Evolutionary conservation across 1,140 invertebrate genomes (phyloP).

Genomic region (Antheraea mylitta): DNA sequence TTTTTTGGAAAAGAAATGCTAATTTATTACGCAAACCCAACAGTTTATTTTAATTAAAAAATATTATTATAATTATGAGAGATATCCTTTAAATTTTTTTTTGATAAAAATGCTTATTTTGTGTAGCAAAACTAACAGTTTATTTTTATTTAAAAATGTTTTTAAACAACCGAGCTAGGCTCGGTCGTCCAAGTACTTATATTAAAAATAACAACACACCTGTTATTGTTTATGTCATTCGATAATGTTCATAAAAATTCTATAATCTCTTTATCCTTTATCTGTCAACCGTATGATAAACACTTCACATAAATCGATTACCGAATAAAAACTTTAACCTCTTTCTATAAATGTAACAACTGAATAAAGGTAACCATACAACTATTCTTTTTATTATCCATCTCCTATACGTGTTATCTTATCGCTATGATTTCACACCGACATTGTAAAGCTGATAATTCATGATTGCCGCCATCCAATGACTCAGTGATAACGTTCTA

Average conservation of each 20-base stretch:
- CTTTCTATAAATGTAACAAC: not conserved
- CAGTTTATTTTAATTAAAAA: no score
- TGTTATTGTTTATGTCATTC: not conserved
- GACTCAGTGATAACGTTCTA: not conserved
- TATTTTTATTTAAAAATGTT: no score
- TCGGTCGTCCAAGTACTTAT: no score
- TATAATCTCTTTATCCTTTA: not conserved
- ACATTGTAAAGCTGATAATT: conserved; percentile 12
- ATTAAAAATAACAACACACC: not conserved
- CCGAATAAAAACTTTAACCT: not conserved
- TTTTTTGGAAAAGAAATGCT: no score
- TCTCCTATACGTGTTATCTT: conserved; percentile 22
- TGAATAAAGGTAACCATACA: conserved; percentile 16
- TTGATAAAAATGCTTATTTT: no score
- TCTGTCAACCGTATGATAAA: conserved; percentile 1
- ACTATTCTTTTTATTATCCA: conserved; percentile 19
- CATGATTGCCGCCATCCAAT: conserved; percentile 8
- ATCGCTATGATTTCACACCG: conserved; percentile 17
- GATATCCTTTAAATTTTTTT: no score
- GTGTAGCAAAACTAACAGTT: no score
- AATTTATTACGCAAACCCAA: no score
- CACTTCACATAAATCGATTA: conserved; percentile 3
- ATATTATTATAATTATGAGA: no score
- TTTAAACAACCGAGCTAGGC: no score
- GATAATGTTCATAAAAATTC: not conserved